Percentiles rank a stretch among this genome's conserved stretches.
Evolutionary conservation across 2,113 vertebrate species (phyloP).

Genomic region (Semnopithecus entellus): DNA sequence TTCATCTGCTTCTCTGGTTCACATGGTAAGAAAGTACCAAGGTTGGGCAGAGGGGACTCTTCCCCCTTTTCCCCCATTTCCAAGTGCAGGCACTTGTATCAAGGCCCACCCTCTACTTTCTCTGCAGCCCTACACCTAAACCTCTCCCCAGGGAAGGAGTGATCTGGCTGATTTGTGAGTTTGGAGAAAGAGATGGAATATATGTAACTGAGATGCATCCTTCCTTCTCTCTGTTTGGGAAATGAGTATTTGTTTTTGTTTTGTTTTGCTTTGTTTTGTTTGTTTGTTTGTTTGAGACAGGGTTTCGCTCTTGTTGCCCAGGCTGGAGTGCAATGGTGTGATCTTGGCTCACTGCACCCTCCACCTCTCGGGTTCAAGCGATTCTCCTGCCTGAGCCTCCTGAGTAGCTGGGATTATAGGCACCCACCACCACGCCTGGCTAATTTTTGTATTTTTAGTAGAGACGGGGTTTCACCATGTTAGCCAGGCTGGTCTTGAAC

Average conservation of each 20-base stretch:
- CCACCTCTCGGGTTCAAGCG: too few species aligned
- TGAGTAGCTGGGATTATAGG: too few species aligned
- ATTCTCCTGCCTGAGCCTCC: too few species aligned
- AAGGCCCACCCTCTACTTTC: not conserved
- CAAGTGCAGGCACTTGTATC: not conserved
- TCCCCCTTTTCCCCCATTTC: not conserved
- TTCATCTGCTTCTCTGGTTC: not conserved
- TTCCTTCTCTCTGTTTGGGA: not conserved
- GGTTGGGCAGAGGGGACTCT: not conserved
- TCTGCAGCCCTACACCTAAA: not conserved
- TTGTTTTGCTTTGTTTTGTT: too few species aligned
- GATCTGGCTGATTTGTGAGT: not conserved
- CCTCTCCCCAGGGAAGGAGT: not conserved
- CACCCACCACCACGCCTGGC: accelerated
- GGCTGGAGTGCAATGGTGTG: too few species aligned
- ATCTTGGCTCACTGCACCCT: too few species aligned
- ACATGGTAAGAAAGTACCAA: not conserved
- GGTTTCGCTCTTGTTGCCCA: too few species aligned
- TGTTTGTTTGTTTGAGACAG: too few species aligned
- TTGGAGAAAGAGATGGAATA: not conserved
- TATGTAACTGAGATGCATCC: not conserved
- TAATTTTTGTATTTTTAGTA: too few species aligned
- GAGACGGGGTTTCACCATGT: too few species aligned
- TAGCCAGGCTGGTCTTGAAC: too few species aligned
- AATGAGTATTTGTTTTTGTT: too few species aligned